Evolutionary conservation across 1,140 invertebrate species (phyloP).

Genomic region (Galleria mellonella): DNA sequence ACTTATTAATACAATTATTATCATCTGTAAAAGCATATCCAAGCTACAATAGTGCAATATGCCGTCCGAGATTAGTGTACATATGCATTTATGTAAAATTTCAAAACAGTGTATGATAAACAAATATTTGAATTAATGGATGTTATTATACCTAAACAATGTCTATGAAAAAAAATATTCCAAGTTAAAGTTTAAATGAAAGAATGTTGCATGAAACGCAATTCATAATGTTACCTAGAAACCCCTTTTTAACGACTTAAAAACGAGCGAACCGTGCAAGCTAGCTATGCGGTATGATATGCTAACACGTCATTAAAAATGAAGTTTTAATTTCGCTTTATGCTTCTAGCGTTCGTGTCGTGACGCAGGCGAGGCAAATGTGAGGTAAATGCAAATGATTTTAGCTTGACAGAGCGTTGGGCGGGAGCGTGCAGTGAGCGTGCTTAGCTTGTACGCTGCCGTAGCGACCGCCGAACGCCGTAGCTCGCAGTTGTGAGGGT

Average conservation of each 20-base stretch:
- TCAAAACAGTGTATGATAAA: too few relatives aligned
- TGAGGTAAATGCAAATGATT: conserved; percentile 42
- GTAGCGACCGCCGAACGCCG: not conserved
- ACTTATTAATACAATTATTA: too few relatives aligned
- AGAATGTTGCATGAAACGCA: conserved; percentile 2
- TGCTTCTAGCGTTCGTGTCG: conserved; percentile 23
- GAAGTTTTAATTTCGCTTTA: conserved; percentile 53
- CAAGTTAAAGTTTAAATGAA: too few relatives aligned
- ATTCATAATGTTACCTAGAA: conserved; percentile 23
- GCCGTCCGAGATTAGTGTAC: too few relatives aligned
- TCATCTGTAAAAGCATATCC: too few relatives aligned
- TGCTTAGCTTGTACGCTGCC: not conserved
- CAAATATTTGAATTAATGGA: too few relatives aligned
- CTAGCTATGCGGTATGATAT: conserved; percentile 24
- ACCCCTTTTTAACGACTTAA: conserved; percentile 13
- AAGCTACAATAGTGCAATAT: too few relatives aligned
- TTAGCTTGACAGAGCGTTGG: conserved; percentile 18
- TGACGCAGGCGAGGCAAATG: conserved; percentile 36
- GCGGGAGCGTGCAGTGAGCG: not conserved
- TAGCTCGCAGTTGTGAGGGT: not conserved
- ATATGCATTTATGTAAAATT: too few relatives aligned
- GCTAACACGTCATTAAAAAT: conserved; percentile 64
- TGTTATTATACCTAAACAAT: too few relatives aligned
- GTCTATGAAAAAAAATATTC: too few relatives aligned
- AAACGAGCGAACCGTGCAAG: conserved; percentile 9